Evolutionary conservation across 2,113 vertebrate genomes (phyloP).

Genomic region (Acrocephalus kingi): DNA sequence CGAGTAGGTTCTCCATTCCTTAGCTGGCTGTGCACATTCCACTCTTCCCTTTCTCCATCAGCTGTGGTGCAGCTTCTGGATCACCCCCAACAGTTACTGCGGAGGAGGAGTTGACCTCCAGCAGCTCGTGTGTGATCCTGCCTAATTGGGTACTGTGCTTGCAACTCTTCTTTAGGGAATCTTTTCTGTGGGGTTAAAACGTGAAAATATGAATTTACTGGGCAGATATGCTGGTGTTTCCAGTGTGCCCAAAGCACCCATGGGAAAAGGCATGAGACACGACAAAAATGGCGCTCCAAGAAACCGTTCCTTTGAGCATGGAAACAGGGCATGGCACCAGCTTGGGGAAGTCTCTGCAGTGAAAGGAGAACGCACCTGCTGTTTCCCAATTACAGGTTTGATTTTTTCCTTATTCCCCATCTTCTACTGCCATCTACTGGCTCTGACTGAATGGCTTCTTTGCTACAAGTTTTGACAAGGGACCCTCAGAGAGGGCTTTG

Average conservation of each 20-base stretch:
- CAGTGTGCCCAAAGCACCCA: neutral
- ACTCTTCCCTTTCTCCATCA: neutral
- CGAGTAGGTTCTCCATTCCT: neutral
- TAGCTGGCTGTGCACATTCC: neutral
- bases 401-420: neutral
- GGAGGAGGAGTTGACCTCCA: neutral
- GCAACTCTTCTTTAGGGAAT: neutral
- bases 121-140: neutral
- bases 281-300: neutral
- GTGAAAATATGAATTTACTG: neutral
- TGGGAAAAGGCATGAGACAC: neutral
- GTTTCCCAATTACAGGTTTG: neutral
- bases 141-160: neutral
- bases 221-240: rapidly evolving
- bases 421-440: conserved; percentile 18
- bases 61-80: neutral
- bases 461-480: neutral
- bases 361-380: neutral
- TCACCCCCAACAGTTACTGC: neutral
- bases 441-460: neutral
- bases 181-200: neutral
- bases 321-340: neutral
- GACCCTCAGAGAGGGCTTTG: neutral
- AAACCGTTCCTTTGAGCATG: neutral
- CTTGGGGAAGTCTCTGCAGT: neutral